Evolutionary conservation across 2,797 vertebrate genomes (phyloP).

Genomic region (Cryptoprocta ferox): DNA sequence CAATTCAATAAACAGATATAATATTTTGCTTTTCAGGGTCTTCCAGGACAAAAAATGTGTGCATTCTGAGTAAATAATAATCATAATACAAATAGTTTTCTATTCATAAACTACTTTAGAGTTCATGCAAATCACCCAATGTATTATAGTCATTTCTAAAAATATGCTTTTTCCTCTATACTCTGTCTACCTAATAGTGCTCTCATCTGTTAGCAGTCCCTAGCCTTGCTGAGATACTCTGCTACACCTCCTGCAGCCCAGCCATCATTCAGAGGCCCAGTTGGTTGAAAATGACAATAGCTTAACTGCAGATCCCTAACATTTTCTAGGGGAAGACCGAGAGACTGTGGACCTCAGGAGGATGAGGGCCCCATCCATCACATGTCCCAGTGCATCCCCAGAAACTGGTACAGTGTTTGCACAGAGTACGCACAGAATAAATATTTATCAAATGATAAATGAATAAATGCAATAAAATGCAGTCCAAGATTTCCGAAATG

Average conservation of each 20-base stretch:
- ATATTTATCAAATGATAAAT: not conserved
- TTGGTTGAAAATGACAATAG: not conserved
- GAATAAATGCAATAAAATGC: constrained; percentile 34
- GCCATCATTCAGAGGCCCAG: not conserved
- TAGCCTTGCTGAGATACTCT: not conserved
- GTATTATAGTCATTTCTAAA: not conserved
- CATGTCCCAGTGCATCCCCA: not conserved
- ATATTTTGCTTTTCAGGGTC: not conserved
- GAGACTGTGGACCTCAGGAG: not conserved
- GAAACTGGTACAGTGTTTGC: not conserved
- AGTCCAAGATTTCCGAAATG: not conserved
- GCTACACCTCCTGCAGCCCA: not conserved
- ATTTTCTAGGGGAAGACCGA: not conserved
- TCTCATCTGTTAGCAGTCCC: not conserved
- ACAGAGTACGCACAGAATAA: not conserved
- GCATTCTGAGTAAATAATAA: constrained; percentile 7
- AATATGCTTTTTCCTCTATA: not conserved
- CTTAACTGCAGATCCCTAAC: not conserved
- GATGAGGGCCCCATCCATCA: not conserved
- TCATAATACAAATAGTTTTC: constrained; percentile 16
- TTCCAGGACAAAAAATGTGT: not conserved
- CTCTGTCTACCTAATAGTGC: not conserved
- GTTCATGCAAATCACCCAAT: not conserved
- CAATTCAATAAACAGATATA: not conserved
- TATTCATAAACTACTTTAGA: not conserved